Percentiles rank a stretch among this genome's conserved stretches.
phyloP scores from a whole-genome alignment of 2,113 vertebrate species.

The Anser cygnoides region DNA sequence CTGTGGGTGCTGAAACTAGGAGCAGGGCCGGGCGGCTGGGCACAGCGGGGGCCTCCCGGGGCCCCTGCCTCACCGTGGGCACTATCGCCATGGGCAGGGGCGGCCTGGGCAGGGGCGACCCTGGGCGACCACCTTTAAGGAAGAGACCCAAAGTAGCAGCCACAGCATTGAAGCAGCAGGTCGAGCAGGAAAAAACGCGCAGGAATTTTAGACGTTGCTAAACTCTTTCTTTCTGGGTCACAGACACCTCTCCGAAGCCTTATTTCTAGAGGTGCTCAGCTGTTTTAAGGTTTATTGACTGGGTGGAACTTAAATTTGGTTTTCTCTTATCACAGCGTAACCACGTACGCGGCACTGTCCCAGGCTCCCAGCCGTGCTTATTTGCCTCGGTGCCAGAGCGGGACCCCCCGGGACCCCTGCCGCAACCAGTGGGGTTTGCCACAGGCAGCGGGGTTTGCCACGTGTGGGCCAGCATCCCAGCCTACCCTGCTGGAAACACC shows the following conservation, averaged over 20 bases:
- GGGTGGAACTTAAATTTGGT: not conserved
- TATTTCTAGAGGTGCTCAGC: not conserved
- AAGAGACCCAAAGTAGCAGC: not conserved
- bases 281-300: not conserved
- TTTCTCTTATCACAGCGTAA: not conserved
- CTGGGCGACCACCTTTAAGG: not conserved
- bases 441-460: not conserved
- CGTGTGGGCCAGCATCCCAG: accelerated
- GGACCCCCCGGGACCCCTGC: too few species aligned
- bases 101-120: not conserved
- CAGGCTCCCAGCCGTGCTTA: not conserved
- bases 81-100: not conserved
- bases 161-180: not conserved
- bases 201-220: not conserved
- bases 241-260: not conserved
- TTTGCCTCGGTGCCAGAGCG: not conserved
- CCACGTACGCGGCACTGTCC: accelerated
- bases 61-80: not conserved
- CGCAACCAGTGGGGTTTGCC: not conserved
- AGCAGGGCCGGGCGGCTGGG: accelerated
- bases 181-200: not conserved
- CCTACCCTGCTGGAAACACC: accelerated
- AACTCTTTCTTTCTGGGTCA: not conserved
- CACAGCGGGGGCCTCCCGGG: not conserved
- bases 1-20: accelerated